These are phyloP conservation scores for Pangasianodon hypophthalmus DNA, from an alignment of 2,113 vertebrate genomes.

Conservation along the genomic window DNA sequence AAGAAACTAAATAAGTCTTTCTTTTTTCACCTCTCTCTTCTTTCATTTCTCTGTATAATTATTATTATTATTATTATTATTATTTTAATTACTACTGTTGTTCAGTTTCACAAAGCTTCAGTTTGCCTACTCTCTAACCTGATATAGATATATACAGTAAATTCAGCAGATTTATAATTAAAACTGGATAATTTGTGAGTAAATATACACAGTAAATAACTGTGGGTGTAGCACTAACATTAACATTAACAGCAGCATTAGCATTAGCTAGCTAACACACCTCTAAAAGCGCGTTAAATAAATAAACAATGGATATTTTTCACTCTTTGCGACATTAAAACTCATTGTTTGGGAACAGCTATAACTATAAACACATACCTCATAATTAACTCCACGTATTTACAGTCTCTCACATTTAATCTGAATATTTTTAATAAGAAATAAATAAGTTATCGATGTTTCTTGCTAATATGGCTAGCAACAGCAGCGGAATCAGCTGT, in stretches of 20 bases:
- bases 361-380: neutral
- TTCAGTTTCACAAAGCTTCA: neutral
- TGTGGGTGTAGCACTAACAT: neutral
- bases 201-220: neutral
- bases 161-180: neutral
- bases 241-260: neutral
- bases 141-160: neutral
- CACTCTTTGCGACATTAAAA: neutral
- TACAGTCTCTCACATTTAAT: neutral
- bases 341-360: accelerated
- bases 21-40: neutral
- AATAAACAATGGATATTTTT: neutral
- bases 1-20: no score
- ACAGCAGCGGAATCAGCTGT: slow-evolving; percentile 21
- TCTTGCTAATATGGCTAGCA: neutral
- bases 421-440: neutral
- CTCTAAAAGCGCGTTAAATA: neutral
- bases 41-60: neutral
- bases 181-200: neutral
- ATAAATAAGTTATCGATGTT: neutral
- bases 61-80: neutral
- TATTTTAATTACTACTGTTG: neutral
- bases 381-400: neutral
- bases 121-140: no score
- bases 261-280: neutral